These are phyloP conservation scores for Regulus satrapa DNA, from an alignment of 2,113 vertebrate genomes.

Conservation along the genomic window DNA sequence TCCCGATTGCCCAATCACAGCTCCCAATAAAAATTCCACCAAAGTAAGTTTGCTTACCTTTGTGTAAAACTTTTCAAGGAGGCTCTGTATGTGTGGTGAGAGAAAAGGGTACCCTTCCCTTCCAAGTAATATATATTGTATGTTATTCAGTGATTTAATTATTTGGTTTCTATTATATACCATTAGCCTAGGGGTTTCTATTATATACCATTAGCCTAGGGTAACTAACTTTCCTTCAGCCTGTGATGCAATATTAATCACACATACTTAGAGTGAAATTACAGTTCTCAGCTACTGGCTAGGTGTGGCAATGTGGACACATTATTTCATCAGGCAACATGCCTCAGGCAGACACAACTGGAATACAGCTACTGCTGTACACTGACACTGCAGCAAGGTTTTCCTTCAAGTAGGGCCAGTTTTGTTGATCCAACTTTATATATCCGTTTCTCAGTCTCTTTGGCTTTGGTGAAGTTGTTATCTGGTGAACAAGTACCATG, in stretches of 20 bases:
- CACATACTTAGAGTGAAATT: not conserved
- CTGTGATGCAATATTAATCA: not conserved
- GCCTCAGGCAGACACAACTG: not conserved
- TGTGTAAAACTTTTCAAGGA: not conserved
- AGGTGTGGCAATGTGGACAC: not conserved
- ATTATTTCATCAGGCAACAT: not conserved
- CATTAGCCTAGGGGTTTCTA: not conserved
- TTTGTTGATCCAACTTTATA: not conserved
- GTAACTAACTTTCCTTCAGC: not conserved
- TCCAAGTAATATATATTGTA: not conserved
- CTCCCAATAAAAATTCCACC: slow-evolving; percentile 94
- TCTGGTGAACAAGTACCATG: not conserved
- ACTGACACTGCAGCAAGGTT: not conserved
- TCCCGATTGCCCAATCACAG: slow-evolving; percentile 88
- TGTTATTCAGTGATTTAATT: not conserved
- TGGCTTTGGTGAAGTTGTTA: not conserved
- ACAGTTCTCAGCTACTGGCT: not conserved
- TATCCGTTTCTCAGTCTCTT: not conserved
- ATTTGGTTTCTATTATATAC: not conserved
- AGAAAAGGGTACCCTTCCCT: not conserved
- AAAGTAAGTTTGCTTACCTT: slow-evolving; percentile 74
- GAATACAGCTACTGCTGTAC: not conserved
- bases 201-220: not conserved
- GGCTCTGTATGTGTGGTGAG: not conserved
- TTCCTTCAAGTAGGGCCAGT: not conserved